These are phyloP conservation scores for Metellina segmentata DNA, from an alignment of 2,888 invertebrate species.

Conservation along the genomic window DNA sequence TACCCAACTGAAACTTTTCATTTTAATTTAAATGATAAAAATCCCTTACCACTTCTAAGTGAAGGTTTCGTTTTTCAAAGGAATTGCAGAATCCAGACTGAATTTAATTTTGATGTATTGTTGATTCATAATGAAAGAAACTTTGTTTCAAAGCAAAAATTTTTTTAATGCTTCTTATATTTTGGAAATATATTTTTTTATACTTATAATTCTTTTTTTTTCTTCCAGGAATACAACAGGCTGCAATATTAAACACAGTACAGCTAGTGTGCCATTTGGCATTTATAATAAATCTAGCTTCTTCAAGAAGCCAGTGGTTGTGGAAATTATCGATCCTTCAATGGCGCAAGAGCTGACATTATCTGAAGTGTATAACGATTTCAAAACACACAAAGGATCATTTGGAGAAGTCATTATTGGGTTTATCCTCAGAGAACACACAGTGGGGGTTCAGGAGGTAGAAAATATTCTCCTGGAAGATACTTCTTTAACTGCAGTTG, in stretches of 20 bases:
- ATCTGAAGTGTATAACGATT: conserved; percentile 91
- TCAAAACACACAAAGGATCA: conserved; percentile 88
- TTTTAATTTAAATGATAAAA: no score
- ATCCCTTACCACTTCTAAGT: no score
- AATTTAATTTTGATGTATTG: no score
- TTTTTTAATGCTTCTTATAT: no score
- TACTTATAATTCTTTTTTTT: conserved; percentile 76
- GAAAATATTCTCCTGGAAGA: conserved; percentile 93
- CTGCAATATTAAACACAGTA: conserved; percentile 88
- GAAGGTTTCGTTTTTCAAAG: no score
- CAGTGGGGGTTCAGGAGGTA: conserved; percentile 91
- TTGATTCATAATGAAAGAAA: no score
- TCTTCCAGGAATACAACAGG: conserved; percentile 90
- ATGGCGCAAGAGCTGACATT: conserved; percentile 88
- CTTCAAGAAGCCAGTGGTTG: conserved; percentile 81
- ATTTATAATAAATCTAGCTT: conserved; percentile 82
- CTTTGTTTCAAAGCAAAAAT: no score
- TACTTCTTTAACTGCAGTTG: conserved; percentile 89
- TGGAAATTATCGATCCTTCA: conserved; percentile 88
- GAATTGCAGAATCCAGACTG: no score
- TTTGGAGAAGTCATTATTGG: conserved; percentile 91
- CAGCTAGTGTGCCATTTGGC: conserved; percentile 90
- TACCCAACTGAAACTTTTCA: no score
- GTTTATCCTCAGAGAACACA: conserved; percentile 89
- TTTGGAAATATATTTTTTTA: no score